Base-by-base conservation (phyloP, 2,888 invertebrate genomes). In the Melanotus villosus region DNA sequence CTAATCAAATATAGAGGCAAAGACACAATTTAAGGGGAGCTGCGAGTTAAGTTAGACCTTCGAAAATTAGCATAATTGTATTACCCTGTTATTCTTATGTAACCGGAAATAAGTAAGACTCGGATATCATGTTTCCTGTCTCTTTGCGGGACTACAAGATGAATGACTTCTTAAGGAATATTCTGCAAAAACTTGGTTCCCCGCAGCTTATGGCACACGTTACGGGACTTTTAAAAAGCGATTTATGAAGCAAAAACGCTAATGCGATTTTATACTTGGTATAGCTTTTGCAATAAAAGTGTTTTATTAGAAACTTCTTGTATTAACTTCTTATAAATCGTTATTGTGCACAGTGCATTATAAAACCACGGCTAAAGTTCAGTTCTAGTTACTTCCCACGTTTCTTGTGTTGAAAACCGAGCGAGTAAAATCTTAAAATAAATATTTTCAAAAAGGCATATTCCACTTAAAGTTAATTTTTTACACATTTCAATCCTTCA, bases 171-270 rank as follows among this genome's bases (percentile, higher is more conserved):
- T 79, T 76, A 78, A 45, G 36, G 45, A 63, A 62, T 63, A 57
- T 57, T 21, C 47, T 30, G 45, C 68, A 68, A 62, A 66, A 70
- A 62, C 50, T 58, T 63, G 30, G 60, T 47, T 66, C 58, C 34
- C 38, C 67, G 62, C 59, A 72, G 67, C 76, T 76, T 78, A 77
- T 76, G 77, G 72, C 73, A 71, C 75, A 73, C 74, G 74, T 77
- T 75, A 73, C 72, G 64, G 63, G 68, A 74, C 78, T 77, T 78
- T 80, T 78, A 80, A 80, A 80, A 77, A 70, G 75, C 76, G 77
- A 79, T 79, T 78, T 79, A 78, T 79, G 76, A 72, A 74, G 70
- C 70, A 74, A 78, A 78, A 78, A 75, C 65, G 69, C 58, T 77
- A 77, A 78, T 76, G 34, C 57, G 45, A 54, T 54, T 64, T 52